These are phyloP conservation scores for Limanda limanda DNA, from an alignment of 2,113 vertebrate species.

Conservation along the genomic window DNA sequence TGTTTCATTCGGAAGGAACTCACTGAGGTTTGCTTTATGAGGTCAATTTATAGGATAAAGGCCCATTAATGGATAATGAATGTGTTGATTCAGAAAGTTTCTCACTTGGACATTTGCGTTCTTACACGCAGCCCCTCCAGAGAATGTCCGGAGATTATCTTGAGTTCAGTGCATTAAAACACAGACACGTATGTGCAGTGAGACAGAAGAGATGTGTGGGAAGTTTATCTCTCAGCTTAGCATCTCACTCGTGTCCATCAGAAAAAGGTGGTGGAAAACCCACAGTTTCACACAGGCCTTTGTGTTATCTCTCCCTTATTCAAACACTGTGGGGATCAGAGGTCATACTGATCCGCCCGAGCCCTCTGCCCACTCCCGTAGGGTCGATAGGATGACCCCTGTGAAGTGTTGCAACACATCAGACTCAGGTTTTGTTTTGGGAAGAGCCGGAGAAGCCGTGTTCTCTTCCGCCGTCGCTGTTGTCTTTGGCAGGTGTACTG, in stretches of 20 bases:
- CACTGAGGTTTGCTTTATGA: not conserved
- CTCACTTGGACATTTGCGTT: too few relatives aligned
- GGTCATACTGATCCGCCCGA: not conserved
- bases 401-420: conserved; percentile 1
- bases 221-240: not conserved
- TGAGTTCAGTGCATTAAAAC: too few relatives aligned
- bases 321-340: conserved; percentile 25
- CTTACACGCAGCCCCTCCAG: too few relatives aligned
- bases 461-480: conserved; percentile 31
- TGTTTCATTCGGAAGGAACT: not conserved
- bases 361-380: not conserved
- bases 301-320: conserved; percentile 18
- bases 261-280: conserved; percentile 2
- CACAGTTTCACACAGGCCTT: not conserved
- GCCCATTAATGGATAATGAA: not conserved
- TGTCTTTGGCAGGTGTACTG: conserved; percentile 25
- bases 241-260: not conserved
- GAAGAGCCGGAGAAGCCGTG: conserved; percentile 4
- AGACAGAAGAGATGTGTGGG: not conserved
- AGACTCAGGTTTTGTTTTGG: conserved; percentile 48
- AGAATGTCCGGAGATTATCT: too few relatives aligned
- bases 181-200: not conserved
- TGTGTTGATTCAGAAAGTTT: not conserved
- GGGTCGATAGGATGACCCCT: conserved; percentile 3
- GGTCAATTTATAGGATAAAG: not conserved